phyloP scores from a whole-genome alignment of 2,113 vertebrate genomes.

The Tenrec ecaudatus region DNA sequence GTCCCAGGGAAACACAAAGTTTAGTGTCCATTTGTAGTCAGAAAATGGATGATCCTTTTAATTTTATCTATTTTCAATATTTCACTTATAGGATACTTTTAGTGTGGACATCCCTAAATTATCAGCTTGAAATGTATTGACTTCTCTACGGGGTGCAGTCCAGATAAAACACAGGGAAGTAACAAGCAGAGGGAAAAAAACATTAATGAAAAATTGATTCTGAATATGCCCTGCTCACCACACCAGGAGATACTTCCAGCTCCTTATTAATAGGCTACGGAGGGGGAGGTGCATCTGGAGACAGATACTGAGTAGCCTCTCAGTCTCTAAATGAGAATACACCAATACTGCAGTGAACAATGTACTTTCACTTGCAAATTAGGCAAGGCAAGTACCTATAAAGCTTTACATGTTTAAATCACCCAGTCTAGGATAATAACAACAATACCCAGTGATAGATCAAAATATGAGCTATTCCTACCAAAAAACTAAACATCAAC shows the following conservation, averaged over 20 bases:
- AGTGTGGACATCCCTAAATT: neutral
- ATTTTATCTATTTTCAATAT: conserved; percentile 14
- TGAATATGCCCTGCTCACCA: neutral
- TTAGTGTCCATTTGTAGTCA: neutral
- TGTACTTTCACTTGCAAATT: conserved; percentile 57
- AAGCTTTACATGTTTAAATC: conserved; percentile 57
- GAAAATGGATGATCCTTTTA: neutral
- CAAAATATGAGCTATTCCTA: conserved; percentile 40
- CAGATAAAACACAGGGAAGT: conserved; percentile 11
- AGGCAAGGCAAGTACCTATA: neutral
- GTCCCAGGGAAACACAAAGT: neutral
- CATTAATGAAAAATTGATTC: neutral
- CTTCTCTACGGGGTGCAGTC: conserved; percentile 20
- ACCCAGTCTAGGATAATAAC: neutral
- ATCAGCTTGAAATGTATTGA: conserved; percentile 38
- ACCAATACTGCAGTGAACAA: neutral
- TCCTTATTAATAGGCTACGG: neutral
- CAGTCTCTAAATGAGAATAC: neutral
- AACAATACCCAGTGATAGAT: conserved; percentile 33
- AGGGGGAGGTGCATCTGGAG: neutral
- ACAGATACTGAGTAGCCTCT: neutral
- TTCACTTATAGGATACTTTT: neutral
- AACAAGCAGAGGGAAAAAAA: conserved; percentile 32
- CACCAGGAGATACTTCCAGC: neutral
- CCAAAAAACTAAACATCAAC: conserved; percentile 1